phyloP scores from a whole-genome alignment of 2,888 invertebrate genomes.

The Argyra leucocephala region DNA sequence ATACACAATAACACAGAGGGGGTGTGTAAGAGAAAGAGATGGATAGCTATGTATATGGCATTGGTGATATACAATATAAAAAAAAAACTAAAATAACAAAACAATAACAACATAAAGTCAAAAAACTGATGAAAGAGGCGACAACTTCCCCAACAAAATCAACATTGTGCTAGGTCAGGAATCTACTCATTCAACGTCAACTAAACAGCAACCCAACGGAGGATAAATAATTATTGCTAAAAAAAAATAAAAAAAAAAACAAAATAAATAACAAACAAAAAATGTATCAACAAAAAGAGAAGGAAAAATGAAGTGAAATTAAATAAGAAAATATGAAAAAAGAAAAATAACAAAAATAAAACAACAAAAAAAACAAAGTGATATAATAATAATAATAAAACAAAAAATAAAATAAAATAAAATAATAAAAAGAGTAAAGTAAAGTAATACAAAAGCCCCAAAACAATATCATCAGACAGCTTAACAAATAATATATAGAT shows the following conservation, averaged over 20 bases:
- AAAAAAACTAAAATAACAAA: not conserved
- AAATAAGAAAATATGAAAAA: not conserved
- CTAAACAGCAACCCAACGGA: not conserved
- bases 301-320: not conserved
- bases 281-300: not conserved
- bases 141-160: not conserved
- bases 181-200: not conserved
- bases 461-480: constrained; percentile 6
- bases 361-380: too few species aligned
- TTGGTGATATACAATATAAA: too few species aligned
- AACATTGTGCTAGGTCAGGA: constrained; percentile 1
- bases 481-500: constrained; percentile 1
- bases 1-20: too few species aligned
- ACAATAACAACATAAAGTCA: too few species aligned
- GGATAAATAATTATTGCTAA: not conserved
- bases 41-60: not conserved
- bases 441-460: not conserved
- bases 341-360: too few species aligned
- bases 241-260: not conserved
- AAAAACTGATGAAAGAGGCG: not conserved
- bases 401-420: not conserved
- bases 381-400: not conserved
- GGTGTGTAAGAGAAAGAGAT: not conserved
- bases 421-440: not conserved
- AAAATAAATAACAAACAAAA: not conserved